Evolutionary conservation across 1,140 invertebrate genomes (phyloP).

Genomic region (Euborellia annulipes): DNA sequence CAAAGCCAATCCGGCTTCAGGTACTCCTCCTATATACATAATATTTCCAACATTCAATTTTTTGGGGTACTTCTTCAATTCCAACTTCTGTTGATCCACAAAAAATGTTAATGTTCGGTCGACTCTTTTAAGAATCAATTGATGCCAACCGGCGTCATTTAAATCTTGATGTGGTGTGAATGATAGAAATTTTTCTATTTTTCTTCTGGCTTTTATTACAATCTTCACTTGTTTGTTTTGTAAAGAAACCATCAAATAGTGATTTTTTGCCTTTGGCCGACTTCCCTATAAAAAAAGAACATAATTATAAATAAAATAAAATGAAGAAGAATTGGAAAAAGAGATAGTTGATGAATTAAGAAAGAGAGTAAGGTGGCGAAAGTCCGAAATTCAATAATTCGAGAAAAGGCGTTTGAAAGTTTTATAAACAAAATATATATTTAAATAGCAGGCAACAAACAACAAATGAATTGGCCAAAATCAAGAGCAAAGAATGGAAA

Average conservation of each 20-base stretch:
- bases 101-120: slow-evolving; percentile 45
- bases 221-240: slow-evolving; percentile 53
- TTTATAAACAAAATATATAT: background rate
- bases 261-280: slow-evolving; percentile 39
- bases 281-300: slow-evolving; percentile 34
- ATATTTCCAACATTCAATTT: slow-evolving; percentile 49
- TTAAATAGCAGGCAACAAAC: background rate
- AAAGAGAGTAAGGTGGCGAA: background rate
- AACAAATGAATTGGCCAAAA: background rate
- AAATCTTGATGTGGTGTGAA: slow-evolving; percentile 40
- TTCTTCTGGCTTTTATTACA: slow-evolving; percentile 44
- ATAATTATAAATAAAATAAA: background rate
- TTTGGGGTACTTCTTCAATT: slow-evolving; percentile 44
- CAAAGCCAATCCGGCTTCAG: slow-evolving; percentile 33
- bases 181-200: slow-evolving; percentile 30
- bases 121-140: slow-evolving; percentile 42
- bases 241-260: slow-evolving; percentile 55
- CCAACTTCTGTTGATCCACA: slow-evolving; percentile 46
- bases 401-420: background rate
- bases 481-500: background rate
- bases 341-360: too few relatives aligned
- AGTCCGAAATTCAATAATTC: background rate
- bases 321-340: too few relatives aligned
- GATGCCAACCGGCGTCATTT: slow-evolving; percentile 75
- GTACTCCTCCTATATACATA: slow-evolving; percentile 64